Evolutionary conservation across 2,888 invertebrate genomes (phyloP).

Genomic region (Athripsodes cinereus): DNA sequence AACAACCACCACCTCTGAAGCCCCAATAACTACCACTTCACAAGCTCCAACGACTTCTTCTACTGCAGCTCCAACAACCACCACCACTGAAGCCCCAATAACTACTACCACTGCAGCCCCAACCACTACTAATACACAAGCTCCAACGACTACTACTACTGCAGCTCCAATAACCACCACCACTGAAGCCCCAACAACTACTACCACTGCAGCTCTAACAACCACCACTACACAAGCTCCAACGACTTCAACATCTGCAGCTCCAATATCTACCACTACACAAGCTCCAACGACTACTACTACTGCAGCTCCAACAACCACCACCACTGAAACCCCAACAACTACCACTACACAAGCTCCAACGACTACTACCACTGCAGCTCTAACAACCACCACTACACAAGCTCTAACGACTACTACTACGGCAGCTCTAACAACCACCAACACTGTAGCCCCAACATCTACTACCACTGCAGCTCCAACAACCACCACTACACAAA

Average conservation of each 20-base stretch:
- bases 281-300: neutral
- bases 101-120: neutral
- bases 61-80: neutral
- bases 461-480: neutral
- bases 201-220: neutral
- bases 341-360: neutral
- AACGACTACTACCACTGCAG: neutral
- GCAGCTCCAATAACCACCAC: neutral
- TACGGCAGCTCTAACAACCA: neutral
- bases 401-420: neutral
- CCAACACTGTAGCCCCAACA: neutral
- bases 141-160: neutral
- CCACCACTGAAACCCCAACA: neutral
- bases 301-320: neutral
- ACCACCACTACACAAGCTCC: neutral
- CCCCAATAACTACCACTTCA: neutral
- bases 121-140: neutral
- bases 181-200: neutral
- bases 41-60: neutral
- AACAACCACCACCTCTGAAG: neutral
- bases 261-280: neutral
- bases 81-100: neutral
- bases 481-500: neutral
- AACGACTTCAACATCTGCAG: neutral
- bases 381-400: neutral